A percentile compares a stretch with the other conserved stretches of the same genome.
phyloP scores from a whole-genome alignment of 2,113 vertebrate species.

The Ellobius talpinus region DNA sequence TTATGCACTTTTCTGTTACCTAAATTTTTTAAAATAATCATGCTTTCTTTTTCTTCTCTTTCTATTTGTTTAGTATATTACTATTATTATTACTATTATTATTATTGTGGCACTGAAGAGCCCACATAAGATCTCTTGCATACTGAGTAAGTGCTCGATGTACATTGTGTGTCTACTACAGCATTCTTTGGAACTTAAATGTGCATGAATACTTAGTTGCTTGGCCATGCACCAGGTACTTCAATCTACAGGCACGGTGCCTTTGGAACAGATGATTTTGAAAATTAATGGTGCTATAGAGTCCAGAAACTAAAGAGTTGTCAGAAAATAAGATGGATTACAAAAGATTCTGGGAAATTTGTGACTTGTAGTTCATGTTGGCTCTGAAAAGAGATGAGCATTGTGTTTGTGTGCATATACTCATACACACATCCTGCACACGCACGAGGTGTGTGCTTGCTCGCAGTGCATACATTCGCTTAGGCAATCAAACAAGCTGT shows the following conservation, averaged over 20 bases:
- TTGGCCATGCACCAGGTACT: constrained; percentile 49
- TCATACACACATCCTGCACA: background rate
- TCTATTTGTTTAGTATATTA: background rate
- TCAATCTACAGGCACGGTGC: constrained; percentile 39
- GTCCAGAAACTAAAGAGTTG: constrained; percentile 59
- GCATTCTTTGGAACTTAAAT: constrained; percentile 54
- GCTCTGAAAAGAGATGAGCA: background rate
- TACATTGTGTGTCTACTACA: background rate
- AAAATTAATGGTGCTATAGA: constrained; percentile 45
- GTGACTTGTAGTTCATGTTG: background rate
- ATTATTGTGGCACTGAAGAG: background rate
- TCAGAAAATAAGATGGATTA: constrained; percentile 54
- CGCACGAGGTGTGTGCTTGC: background rate
- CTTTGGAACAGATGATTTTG: constrained; percentile 59
- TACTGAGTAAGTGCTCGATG: background rate
- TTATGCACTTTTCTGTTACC: constrained; percentile 4
- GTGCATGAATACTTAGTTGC: background rate
- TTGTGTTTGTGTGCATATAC: background rate
- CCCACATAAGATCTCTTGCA: background rate
- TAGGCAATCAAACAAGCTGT: background rate
- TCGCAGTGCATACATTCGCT: background rate
- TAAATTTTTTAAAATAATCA: constrained; percentile 13
- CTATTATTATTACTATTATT: too few relatives aligned
- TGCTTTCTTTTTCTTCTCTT: background rate
- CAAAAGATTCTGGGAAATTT: constrained; percentile 39